These are phyloP conservation scores for Xiphias gladius DNA, from an alignment of 2,113 vertebrate genomes.

Conservation along the genomic window DNA sequence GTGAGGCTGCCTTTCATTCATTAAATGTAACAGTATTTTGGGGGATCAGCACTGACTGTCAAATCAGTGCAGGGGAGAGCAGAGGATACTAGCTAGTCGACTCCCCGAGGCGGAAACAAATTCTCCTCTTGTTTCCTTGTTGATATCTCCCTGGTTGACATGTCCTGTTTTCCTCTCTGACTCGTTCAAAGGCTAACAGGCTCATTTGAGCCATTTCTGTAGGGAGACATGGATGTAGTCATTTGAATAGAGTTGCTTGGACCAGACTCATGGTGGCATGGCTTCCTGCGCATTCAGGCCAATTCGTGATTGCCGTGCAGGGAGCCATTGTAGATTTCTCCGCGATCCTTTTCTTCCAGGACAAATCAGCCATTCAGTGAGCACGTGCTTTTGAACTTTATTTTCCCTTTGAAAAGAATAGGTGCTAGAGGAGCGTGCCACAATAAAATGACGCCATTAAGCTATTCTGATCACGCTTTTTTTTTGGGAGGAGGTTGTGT, in stretches of 20 bases:
- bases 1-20: slow-evolving; percentile 72
- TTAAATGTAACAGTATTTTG: slow-evolving; percentile 64
- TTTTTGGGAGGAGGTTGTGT: slow-evolving; percentile 11
- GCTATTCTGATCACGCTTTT: slow-evolving; percentile 38
- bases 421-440: slow-evolving; percentile 32
- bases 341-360: slow-evolving; percentile 54
- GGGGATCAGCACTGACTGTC: slow-evolving; percentile 74
- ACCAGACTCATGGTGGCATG: slow-evolving; percentile 77
- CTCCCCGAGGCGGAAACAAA: slow-evolving; percentile 81
- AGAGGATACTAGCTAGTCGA: slow-evolving; percentile 68
- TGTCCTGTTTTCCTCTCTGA: slow-evolving; percentile 76
- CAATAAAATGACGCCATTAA: slow-evolving; percentile 45
- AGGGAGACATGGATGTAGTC: slow-evolving; percentile 74
- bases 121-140: slow-evolving; percentile 81
- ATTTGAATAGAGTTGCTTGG: slow-evolving; percentile 78
- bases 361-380: slow-evolving; percentile 63
- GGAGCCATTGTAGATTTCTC: slow-evolving; percentile 70
- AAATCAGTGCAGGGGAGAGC: slow-evolving; percentile 75
- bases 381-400: slow-evolving; percentile 62
- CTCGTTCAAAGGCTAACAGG: slow-evolving; percentile 77
- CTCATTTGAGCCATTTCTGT: slow-evolving; percentile 81
- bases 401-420: slow-evolving; percentile 62
- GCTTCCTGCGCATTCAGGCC: slow-evolving; percentile 75
- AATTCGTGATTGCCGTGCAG: slow-evolving; percentile 69
- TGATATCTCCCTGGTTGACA: slow-evolving; percentile 83